Percentiles rank a stretch among this genome's conserved stretches.
Conservation (phyloP, 2,888 invertebrate species). For the Agrilus mali region DNA sequence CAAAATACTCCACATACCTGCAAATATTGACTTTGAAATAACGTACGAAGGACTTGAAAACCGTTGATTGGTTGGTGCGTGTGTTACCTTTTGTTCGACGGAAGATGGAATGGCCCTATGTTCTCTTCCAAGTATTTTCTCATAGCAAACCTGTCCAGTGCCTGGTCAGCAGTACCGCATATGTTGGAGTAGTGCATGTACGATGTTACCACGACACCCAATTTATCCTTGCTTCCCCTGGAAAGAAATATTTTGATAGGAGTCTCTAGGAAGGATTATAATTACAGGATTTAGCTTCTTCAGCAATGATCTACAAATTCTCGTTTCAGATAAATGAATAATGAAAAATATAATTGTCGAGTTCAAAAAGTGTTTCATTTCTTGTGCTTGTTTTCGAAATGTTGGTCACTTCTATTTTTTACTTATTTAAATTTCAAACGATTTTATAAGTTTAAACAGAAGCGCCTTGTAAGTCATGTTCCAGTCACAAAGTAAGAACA, state of each 20-base stretch:
- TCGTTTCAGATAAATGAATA: too few species aligned
- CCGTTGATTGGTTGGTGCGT: neutral
- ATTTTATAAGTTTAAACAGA: too few species aligned
- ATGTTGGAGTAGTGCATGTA: constrained; percentile 92
- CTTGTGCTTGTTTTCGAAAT: too few species aligned
- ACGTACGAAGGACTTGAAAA: neutral
- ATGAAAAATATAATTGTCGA: too few species aligned
- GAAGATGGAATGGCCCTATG: constrained; percentile 55
- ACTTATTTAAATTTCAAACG: too few species aligned
- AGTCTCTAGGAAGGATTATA: too few species aligned
- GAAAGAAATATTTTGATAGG: constrained; percentile 13
- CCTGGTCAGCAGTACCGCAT: constrained; percentile 72
- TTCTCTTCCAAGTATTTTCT: constrained; percentile 77
- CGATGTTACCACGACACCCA: constrained; percentile 80
- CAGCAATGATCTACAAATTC: too few species aligned
- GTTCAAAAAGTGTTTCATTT: too few species aligned
- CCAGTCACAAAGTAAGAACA: too few species aligned
- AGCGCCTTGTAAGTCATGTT: too few species aligned
- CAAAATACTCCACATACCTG: constrained; percentile 88
- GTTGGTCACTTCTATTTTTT: too few species aligned
- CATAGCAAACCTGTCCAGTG: constrained; percentile 88
- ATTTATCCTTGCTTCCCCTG: constrained; percentile 73
- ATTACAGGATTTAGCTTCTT: too few species aligned
- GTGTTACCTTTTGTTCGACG: constrained; percentile 61
- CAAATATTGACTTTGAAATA: constrained; percentile 11